Base-by-base conservation (phyloP, 2,888 invertebrate genomes). In the Scrobipalpa costella region DNA sequence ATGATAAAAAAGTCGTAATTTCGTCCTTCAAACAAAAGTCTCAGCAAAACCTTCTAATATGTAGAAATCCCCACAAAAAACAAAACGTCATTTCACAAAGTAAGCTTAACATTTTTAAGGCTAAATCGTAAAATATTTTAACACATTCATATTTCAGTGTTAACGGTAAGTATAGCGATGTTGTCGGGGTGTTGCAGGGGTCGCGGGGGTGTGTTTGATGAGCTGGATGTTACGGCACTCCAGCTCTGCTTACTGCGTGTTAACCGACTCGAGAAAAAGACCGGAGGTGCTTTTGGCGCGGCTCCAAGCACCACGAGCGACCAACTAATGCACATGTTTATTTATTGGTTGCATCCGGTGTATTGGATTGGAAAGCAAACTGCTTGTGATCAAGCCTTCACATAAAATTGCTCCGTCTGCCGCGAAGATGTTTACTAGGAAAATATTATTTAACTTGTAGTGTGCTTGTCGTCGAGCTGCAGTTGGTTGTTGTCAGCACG, bases 281-380 rank as follows among this genome's bases (percentile, higher is more conserved):
- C 27, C 21, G 27, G 11, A 52, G 50, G 19, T 52, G 50, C 9
- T 52, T 11, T 38, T 58, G 57, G 57, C 57, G 13, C 34, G 9
- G 57, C 11, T 58, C 57, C 57, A 58, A 58, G 17, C 57, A 58
- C 57, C 19, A 58, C 57, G 27, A 63, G 55, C 44, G 50, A 19
- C 27, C 27, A 52, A 21, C 21, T 52, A 52, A 64, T 57, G 64
- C 57, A 52, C 58, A 6, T 57, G 57, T 58, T 38, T 58, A 58
- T 36, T 58, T 38, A 38, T 19, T 36, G 38, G 21, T 8, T 58
- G 19, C 38, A 6, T 9, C 57, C 21, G 19, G 2, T 17, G 9
- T 19, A 9, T 27, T n/a, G n/a, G 2, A 21, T 52, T 13, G 19
- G 7, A 52, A 52, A 13, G 1, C 21, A 50, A 17, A 17, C 44